phyloP scores from a whole-genome alignment of 2,797 vertebrate genomes.

The Lateolabrax maculatus region DNA sequence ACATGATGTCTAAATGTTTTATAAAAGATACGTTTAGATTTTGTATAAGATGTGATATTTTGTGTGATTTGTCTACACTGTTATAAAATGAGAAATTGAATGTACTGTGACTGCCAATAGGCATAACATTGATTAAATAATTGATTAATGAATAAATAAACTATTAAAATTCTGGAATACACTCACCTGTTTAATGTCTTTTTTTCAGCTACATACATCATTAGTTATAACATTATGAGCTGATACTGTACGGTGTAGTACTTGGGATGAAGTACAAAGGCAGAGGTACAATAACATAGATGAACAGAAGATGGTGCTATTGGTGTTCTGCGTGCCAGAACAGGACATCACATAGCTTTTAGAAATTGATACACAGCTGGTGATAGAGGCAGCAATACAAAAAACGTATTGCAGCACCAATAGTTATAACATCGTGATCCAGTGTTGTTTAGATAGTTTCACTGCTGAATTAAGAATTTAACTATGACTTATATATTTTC shows the following conservation, averaged over 20 bases:
- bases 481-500: no score
- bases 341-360: no score
- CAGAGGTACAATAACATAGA: background rate
- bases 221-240: no score
- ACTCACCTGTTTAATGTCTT: background rate
- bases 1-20: constrained; percentile 87
- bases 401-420: background rate
- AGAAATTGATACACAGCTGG: background rate
- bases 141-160: constrained; percentile 73
- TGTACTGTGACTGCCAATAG: constrained; percentile 83
- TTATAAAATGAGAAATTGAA: constrained; percentile 82
- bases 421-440: background rate
- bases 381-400: background rate
- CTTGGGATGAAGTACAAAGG: rapidly evolving
- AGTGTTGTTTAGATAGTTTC: background rate
- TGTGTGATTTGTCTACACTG: constrained; percentile 82
- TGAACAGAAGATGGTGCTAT: constrained; percentile 52
- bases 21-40: constrained; percentile 84
- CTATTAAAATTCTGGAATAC: constrained; percentile 51
- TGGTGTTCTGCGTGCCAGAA: background rate
- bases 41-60: constrained; percentile 88
- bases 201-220: background rate
- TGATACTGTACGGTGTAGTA: background rate
- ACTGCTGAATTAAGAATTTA: background rate
- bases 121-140: constrained; percentile 77